Evolutionary conservation across 2,888 invertebrate genomes (phyloP).

Genomic region (Teleiodes luculella): DNA sequence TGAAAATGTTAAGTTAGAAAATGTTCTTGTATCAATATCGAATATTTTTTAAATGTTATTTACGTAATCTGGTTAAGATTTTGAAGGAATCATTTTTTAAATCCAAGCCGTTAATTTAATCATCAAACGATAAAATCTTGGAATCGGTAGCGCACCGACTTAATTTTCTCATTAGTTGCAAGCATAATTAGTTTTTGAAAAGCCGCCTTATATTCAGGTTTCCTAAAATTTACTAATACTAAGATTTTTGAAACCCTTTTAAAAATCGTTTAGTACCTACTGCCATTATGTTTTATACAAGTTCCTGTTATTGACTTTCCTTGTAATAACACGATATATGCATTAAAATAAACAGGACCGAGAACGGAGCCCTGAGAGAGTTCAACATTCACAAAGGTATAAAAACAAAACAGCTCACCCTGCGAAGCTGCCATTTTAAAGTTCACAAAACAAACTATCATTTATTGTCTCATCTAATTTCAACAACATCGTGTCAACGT

Average conservation of each 20-base stretch:
- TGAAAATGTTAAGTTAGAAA: conserved; percentile 22
- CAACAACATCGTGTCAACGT: conserved; percentile 11
- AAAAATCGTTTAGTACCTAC: background rate
- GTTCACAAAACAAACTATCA: conserved; percentile 10
- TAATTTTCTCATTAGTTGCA: background rate
- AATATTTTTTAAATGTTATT: background rate
- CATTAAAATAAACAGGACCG: background rate
- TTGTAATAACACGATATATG: conserved; percentile 6
- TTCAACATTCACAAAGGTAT: background rate
- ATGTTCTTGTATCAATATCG: background rate
- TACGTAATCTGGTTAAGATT: background rate
- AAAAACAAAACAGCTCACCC: conserved; percentile 1
- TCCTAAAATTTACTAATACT: background rate
- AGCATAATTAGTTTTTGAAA: background rate
- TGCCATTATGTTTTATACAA: background rate
- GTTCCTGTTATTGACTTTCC: background rate
- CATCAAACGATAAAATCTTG: background rate
- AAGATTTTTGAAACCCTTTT: background rate
- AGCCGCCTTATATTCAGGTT: background rate
- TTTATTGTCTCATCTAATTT: conserved; percentile 8
- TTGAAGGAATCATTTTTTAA: background rate
- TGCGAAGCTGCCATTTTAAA: conserved; percentile 7
- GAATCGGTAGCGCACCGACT: conserved; percentile 1
- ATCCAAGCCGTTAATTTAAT: conserved; percentile 8
- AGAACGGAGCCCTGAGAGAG: conserved; percentile 10